Conservation (phyloP, 2,797 vertebrate species). For the Australoheros facetus region DNA sequence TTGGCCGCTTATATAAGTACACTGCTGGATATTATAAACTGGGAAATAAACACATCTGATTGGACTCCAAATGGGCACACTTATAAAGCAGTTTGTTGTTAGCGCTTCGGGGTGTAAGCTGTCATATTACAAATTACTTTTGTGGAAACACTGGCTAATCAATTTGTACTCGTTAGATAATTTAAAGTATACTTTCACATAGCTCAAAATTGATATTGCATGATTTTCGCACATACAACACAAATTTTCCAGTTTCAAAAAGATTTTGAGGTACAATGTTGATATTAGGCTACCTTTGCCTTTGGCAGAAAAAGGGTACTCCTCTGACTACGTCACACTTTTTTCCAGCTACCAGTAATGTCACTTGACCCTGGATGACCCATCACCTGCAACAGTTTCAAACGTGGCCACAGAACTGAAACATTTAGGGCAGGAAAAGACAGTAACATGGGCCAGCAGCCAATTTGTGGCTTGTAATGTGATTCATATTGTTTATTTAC, state of each 20-base stretch:
- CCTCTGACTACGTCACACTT: neutral
- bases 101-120: neutral
- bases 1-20: conserved; percentile 49
- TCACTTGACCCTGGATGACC: neutral
- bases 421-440: neutral
- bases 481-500: conserved; percentile 59
- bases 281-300: neutral
- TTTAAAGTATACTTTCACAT: neutral
- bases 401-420: neutral
- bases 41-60: neutral
- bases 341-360: neutral
- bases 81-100: neutral
- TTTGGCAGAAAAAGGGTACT: neutral
- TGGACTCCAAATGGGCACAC: conserved; percentile 1
- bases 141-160: neutral
- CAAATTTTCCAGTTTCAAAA: neutral
- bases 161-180: neutral
- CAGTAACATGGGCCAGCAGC: neutral
- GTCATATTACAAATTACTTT: neutral
- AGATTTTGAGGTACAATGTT: neutral
- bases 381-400: neutral
- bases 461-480: conserved; percentile 40
- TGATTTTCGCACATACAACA: neutral
- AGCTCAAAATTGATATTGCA: neutral
- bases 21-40: conserved; percentile 20